These are phyloP conservation scores for Nemotelus nigrinus DNA, from an alignment of 2,888 invertebrate genomes.

Conservation along the genomic window DNA sequence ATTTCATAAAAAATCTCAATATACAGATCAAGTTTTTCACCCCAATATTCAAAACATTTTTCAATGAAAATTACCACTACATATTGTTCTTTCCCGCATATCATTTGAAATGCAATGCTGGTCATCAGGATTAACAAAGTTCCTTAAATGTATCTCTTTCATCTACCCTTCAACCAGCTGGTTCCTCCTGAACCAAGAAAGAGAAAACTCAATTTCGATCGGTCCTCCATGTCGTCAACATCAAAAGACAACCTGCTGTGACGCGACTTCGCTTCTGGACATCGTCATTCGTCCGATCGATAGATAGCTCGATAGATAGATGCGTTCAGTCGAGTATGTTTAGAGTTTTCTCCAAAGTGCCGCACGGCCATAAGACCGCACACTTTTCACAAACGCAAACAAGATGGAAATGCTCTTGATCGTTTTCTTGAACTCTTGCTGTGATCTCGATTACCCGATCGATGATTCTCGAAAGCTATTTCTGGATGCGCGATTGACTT, in stretches of 20 bases:
- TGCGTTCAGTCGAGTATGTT: neutral
- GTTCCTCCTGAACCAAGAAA: too few relatives aligned
- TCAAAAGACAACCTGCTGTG: slow-evolving; percentile 48
- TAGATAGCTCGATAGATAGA: neutral
- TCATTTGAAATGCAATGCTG: too few relatives aligned
- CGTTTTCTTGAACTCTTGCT: slow-evolving; percentile 25
- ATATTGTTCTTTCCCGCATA: too few relatives aligned
- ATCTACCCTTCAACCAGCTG: too few relatives aligned
- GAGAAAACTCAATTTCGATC: slow-evolving; percentile 33
- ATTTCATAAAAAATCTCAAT: too few relatives aligned
- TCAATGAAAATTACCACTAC: too few relatives aligned
- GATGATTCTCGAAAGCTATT: slow-evolving; percentile 27
- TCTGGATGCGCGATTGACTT: slow-evolving; percentile 17
- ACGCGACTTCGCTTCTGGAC: slow-evolving; percentile 42
- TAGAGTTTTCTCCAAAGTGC: slow-evolving; percentile 36
- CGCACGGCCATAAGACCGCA: slow-evolving; percentile 12
- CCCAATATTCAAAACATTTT: too few relatives aligned
- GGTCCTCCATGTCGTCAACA: slow-evolving; percentile 23
- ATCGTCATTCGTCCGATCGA: slow-evolving; percentile 38
- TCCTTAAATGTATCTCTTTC: too few relatives aligned
- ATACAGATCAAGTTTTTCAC: too few relatives aligned
- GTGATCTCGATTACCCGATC: slow-evolving; percentile 13
- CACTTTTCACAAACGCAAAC: slow-evolving; percentile 19
- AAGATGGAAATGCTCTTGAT: neutral
- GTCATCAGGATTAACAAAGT: too few relatives aligned